Evolutionary conservation across 1,140 invertebrate genomes (phyloP), one percentile per base, ranked within the genome.

Genomic region (Dreissena polymorpha): DNA sequence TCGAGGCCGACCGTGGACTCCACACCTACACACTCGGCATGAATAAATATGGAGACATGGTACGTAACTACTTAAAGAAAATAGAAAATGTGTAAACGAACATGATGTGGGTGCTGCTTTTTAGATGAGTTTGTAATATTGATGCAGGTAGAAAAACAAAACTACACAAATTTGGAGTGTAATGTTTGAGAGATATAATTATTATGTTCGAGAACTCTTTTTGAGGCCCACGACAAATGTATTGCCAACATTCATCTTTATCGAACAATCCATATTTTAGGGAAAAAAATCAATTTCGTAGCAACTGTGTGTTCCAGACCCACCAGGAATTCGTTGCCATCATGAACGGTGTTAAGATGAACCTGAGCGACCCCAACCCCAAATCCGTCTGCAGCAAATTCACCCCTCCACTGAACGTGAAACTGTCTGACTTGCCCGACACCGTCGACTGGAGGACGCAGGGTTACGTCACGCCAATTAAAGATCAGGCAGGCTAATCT

Each of bases 1-100:
- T 91, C 10, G 82, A 90, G 29, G 92, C 89, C 49, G 94, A 95
- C 84, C 87, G 93, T 68, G 97, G 97, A 0, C 57, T 89, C 3
- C 87, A 91, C 75, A 90, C 88, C 14, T 93, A 87, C 88, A 81
- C 84, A 14, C 84, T 92, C 14, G 93, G 92, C 25, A 85, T 93
- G 85, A 93, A 93, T 85, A 85, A 92, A 71, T 93, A 88, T 29
- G 88, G 90, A 68, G 92, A 93, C 57, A 89, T 90, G 89, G 89
- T 90, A 70, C 50, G 85, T 83, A 1, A 10, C 5, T 18, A 63
- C 2, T 63, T 5, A 39, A 39, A 39, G 39, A 39, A 2, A 39
- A 39, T 65, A 53, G 96, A 98, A 39, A 2, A 39, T n/a, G n/a
- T n/a, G 39, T 39, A 2, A 2, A 39, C 39, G 8, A 39, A 39